Conservation (phyloP, 1,140 invertebrate species). For the Lutraria rhynchaena region DNA sequence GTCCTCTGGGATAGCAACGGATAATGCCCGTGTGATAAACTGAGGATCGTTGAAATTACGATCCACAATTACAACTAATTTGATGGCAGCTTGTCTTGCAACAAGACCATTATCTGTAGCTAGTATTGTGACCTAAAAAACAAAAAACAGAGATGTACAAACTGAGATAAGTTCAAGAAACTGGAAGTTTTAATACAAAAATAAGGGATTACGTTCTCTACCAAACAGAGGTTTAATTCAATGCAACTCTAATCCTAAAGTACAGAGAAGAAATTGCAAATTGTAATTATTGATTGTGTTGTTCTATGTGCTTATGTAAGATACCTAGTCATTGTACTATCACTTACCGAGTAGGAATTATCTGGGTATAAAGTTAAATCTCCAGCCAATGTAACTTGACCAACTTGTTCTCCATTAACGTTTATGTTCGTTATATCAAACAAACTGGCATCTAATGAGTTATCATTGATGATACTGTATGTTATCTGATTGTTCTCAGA, state of each 20-base stretch:
- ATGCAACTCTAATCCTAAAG: no score
- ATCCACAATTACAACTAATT: conserved; percentile 64
- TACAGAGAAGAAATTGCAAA: no score
- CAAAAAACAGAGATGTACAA: no score
- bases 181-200: no score
- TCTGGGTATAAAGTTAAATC: conserved; percentile 40
- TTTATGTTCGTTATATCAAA: conserved; percentile 84
- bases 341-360: no score
- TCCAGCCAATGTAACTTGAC: conserved; percentile 87
- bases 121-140: conserved; percentile 63
- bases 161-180: no score
- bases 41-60: conserved; percentile 66
- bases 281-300: no score
- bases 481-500: conserved; percentile 68
- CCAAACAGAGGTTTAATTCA: no score
- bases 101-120: conserved; percentile 66
- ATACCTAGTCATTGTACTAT: no score
- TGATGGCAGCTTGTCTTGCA: conserved; percentile 50
- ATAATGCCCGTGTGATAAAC: conserved; percentile 26
- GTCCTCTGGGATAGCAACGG: conserved; percentile 29
- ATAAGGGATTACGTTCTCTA: no score
- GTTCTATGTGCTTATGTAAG: no score
- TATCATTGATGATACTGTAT: conserved; percentile 67
- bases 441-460: conserved; percentile 9
- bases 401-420: conserved; percentile 90